These are phyloP conservation scores for Nomada lathburiana DNA, from an alignment of 2,888 invertebrate genomes.

Conservation along the genomic window DNA sequence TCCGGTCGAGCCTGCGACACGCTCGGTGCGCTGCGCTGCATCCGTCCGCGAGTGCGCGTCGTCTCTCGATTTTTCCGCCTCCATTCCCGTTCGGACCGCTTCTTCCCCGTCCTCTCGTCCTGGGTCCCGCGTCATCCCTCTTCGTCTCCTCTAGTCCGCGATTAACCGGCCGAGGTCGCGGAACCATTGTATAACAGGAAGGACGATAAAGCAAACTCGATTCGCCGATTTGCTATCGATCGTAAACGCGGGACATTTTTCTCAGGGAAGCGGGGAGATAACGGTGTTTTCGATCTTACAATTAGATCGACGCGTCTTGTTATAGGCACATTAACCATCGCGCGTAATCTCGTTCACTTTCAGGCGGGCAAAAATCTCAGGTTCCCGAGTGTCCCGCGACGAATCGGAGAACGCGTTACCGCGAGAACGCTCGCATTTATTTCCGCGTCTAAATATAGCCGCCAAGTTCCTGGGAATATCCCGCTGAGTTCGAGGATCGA, in stretches of 20 bases:
- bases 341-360: slow-evolving; percentile 14
- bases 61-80: slow-evolving; percentile 21
- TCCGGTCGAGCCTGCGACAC: slow-evolving; percentile 73
- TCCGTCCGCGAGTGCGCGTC: slow-evolving; percentile 29
- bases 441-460: slow-evolving; percentile 47
- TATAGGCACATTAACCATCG: not conserved
- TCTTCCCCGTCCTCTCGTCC: slow-evolving; percentile 3
- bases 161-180: not conserved
- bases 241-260: not conserved
- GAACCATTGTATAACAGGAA: slow-evolving; percentile 32
- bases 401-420: not conserved
- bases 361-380: not conserved
- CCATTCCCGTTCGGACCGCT: slow-evolving; percentile 4
- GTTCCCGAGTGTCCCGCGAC: not conserved
- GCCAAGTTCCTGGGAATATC: slow-evolving; percentile 5
- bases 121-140: not conserved
- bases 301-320: not conserved
- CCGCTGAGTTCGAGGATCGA: not conserved
- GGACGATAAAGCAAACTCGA: not conserved
- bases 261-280: not conserved
- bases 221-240: slow-evolving; percentile 27
- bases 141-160: not conserved
- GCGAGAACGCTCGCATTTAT: slow-evolving; percentile 23
- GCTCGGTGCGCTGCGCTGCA: slow-evolving; percentile 55
- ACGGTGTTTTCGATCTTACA: slow-evolving; percentile 7